A percentile compares a stretch with the other conserved stretches of the same genome.
Conservation (phyloP, 2,113 vertebrate genomes). For the Brienomyrus longianalis region DNA sequence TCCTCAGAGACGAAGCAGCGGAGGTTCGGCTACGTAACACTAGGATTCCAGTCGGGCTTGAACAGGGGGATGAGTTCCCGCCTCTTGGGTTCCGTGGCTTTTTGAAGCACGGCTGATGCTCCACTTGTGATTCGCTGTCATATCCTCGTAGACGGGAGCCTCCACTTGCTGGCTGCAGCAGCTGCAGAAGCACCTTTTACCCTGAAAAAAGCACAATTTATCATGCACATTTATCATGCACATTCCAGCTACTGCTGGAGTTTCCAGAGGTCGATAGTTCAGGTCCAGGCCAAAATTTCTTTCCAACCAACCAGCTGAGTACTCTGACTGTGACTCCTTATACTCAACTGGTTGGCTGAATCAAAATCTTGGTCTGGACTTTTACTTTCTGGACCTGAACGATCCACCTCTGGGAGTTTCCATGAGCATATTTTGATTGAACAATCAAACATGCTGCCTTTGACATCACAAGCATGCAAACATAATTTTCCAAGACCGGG, state of each 20-base stretch:
- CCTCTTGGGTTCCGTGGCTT: neutral
- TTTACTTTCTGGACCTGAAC: neutral
- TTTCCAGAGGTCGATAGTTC: neutral
- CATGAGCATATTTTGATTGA: neutral
- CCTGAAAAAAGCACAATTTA: constrained; percentile 24
- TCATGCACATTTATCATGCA: neutral
- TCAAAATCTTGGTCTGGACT: neutral
- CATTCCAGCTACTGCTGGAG: neutral
- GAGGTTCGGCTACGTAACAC: neutral
- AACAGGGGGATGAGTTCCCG: neutral
- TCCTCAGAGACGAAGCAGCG: neutral
- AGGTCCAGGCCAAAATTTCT: neutral
- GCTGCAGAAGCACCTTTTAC: constrained; percentile 7
- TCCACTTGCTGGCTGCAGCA: constrained; percentile 4
- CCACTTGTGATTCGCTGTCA: constrained; percentile 27
- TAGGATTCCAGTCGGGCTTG: neutral
- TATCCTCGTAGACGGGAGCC: constrained; percentile 52
- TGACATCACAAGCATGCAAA: neutral
- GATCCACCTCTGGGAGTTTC: neutral
- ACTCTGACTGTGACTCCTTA: neutral
- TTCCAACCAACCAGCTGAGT: neutral
- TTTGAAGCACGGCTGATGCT: constrained; percentile 10
- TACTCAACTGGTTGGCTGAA: neutral
- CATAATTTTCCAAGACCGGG: neutral
- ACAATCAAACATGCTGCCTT: neutral